Percentiles rank a stretch among this genome's conserved stretches.
Conservation (phyloP, 1,140 invertebrate species). For the Cydia pomonella region DNA sequence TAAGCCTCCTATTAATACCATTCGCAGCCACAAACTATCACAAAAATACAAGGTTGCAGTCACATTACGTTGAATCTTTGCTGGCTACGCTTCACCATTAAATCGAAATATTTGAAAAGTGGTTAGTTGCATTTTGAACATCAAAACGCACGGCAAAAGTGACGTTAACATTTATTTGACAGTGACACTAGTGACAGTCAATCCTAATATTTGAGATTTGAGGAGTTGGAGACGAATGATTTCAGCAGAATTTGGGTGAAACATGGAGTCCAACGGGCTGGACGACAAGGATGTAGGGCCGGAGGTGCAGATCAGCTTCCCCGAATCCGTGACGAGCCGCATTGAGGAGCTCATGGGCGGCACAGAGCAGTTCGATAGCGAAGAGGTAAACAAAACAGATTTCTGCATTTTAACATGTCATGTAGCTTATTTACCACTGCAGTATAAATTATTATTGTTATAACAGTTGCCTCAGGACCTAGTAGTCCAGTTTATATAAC, state of each 20-base stretch:
- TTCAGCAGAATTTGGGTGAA: conserved; percentile 24
- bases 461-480: not conserved
- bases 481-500: not conserved
- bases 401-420: not conserved
- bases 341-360: conserved; percentile 90
- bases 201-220: not conserved
- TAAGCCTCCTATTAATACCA: too few species aligned
- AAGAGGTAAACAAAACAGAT: conserved; percentile 81
- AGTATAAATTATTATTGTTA: not conserved
- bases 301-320: conserved; percentile 73
- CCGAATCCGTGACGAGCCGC: conserved; percentile 72
- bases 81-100: not conserved
- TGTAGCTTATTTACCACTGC: not conserved
- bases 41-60: too few species aligned
- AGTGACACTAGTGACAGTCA: not conserved
- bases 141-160: not conserved
- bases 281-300: conserved; percentile 74
- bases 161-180: conserved; percentile 2
- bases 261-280: conserved; percentile 67
- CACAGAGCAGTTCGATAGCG: conserved; percentile 94
- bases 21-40: too few species aligned
- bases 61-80: too few species aligned
- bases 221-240: conserved; percentile 18
- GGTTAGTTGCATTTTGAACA: not conserved
- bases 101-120: not conserved